Percentiles rank a stretch among this genome's conserved stretches.
These are phyloP conservation scores for Tupiocoris notatus DNA, from an alignment of 2,888 invertebrate species.

Conservation along the genomic window DNA sequence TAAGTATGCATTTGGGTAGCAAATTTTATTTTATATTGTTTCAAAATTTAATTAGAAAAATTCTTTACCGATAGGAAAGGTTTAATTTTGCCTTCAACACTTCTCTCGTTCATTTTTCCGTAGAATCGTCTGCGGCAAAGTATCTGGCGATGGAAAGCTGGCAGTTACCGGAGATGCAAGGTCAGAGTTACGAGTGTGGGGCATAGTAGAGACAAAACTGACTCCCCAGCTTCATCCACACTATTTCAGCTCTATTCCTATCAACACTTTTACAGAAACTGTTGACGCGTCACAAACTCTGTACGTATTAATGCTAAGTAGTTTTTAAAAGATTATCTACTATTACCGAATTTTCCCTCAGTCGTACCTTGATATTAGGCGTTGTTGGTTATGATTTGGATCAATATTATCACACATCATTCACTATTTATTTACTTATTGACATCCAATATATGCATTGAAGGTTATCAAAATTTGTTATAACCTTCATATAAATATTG, in stretches of 20 bases:
- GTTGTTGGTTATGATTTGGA: no score
- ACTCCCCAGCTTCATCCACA: constrained; percentile 48
- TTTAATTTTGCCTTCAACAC: no score
- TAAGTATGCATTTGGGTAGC: neutral
- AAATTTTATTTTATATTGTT: neutral
- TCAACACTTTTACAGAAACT: constrained; percentile 45
- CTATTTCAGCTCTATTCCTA: constrained; percentile 44
- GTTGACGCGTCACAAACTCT: constrained; percentile 39
- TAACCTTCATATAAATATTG: no score
- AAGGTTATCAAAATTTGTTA: no score
- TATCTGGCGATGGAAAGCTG: constrained; percentile 64
- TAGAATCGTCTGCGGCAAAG: constrained; percentile 64
- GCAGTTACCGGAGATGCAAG: constrained; percentile 70
- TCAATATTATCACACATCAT: no score
- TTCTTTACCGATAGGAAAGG: no score
- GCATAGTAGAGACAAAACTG: constrained; percentile 58
- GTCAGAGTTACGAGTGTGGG: constrained; percentile 69
- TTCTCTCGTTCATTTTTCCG: constrained; percentile 47
- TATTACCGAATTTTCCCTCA: no score
- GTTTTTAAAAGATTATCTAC: no score
- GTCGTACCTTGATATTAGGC: constrained; percentile 2
- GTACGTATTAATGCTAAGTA: constrained; percentile 43
- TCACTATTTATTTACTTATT: no score
- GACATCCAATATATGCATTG: no score
- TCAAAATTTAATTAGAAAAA: no score